Base-by-base conservation (phyloP, 2,797 vertebrate species). In the Xerus rutilus region DNA sequence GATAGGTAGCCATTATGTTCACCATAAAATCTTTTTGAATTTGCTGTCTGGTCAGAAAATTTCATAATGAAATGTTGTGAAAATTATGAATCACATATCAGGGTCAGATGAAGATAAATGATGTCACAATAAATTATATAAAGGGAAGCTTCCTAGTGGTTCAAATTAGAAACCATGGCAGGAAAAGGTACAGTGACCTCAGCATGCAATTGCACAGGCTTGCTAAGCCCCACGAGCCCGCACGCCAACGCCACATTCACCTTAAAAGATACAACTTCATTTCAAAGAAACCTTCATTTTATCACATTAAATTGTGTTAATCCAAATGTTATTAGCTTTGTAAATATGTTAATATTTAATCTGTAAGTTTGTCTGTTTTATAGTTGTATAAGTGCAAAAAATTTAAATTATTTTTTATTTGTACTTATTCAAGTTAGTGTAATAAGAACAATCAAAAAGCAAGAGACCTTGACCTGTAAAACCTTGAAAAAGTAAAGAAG, bases 401-500 rank as follows among this genome's bases (percentile, higher is more conserved):
- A 10, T 76, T 91, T 86, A 93, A 28, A 43, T 28, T 65, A 11
- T 39, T 94, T 87, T 82, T 69, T 54, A 85, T 74, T 78, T 87
- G 10, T 67, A 57, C 69, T 89, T 52, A 91, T 9, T 85, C 76
- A 78, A 47, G 23, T 95, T 85, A 70, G 21, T 54, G 47, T 35
- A 47, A 35, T 28, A 77, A 86, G 95, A 89, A 81, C 73, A 83
- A 86, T 47, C 59, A 73, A 96, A 91, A 67, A 3, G n/a, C 21
- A 92, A 96, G 7, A 18, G 62, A 59, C 18, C 57, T 32, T 73
- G 39, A 5, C 79, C n/a, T 45, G 8, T 25, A 65, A 93, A 49
- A 81, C 43, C 52, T 69, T 74, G 20, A 64, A 93, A 86, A 92
- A 45, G 32, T 45, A 62, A 65, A 54, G 62, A 85, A 77, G 12